Evolutionary conservation across 2,113 vertebrate species (phyloP), one percentile per base, ranked within the genome.

Genomic region (Daboia siamensis): DNA sequence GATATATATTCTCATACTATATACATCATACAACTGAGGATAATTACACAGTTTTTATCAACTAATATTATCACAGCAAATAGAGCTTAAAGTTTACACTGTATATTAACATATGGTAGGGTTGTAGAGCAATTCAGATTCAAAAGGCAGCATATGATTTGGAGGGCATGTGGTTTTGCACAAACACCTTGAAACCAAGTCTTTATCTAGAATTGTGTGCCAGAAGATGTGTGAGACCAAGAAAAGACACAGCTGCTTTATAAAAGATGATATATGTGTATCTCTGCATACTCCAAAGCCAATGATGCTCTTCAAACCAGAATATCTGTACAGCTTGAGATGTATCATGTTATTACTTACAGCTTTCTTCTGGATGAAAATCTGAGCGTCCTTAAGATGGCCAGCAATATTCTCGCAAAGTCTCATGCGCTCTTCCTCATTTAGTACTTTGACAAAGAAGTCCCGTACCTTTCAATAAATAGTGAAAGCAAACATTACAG

Each of bases 351-450:
- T 54, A 0, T 1, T 89, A 97, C 98, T 98, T 96, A 99, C 99
- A 95, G 97, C 98, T 96, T 98, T 98, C 94, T 98, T 98, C 95
- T 99, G 99, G 96, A 99, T 99, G 96, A 99, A 99, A 13, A 98
- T 96, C 7, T 99, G 99, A 0, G 99, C 98, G 10, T 97, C 98
- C 90, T 99, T 99, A 52, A 99, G 96, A 1, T 97, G 96, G 0
- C 97, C 95, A 0, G 99, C 99, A 52, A 99, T 95, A 95, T 99
- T 99, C 93, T 98, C 96, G 23, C 98, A 99, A 39, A 99, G 97
- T 39, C 98, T 98, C 87, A 96, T 96, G 2, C 98, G 97, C 95
- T 99, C 96, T 0, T 98, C 98, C 4, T 99, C 98, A 0, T 97
- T 98, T 96, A 99, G 97, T 44, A 99, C 99, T 9, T 98, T 93